Conservation (phyloP, 2,113 vertebrate species). For the Podarcis muralis region DNA sequence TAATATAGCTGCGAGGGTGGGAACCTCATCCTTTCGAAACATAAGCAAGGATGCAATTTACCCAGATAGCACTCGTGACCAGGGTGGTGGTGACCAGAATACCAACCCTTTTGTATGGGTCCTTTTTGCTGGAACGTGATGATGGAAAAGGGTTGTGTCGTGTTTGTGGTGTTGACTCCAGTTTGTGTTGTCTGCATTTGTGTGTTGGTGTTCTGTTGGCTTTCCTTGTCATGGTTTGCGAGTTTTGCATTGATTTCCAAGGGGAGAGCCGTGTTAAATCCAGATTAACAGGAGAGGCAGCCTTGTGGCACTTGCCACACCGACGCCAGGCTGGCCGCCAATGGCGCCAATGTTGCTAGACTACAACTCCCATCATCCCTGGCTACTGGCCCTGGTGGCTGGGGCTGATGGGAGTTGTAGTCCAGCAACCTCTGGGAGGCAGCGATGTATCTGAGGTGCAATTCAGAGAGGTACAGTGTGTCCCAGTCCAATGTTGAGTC, state of each 20-base stretch:
- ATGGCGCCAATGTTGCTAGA: too few species aligned
- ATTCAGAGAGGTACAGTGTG: background rate
- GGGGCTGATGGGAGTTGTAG: too few species aligned
- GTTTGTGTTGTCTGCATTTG: background rate
- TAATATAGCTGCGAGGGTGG: accelerated
- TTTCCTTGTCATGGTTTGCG: background rate
- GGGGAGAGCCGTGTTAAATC: too few species aligned
- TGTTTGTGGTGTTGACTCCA: background rate
- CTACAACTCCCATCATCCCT: too few species aligned
- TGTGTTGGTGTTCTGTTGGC: background rate
- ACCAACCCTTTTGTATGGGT: background rate
- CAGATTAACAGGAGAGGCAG: too few species aligned
- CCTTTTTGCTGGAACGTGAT: background rate
- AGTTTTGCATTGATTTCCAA: background rate
- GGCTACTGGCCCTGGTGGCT: too few species aligned
- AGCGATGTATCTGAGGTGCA: background rate
- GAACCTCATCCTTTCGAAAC: background rate
- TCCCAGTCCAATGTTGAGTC: background rate
- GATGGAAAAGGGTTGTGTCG: background rate
- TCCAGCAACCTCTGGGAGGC: background rate
- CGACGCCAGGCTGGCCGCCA: too few species aligned
- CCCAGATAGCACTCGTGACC: background rate
- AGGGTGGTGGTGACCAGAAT: background rate
- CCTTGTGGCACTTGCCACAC: too few species aligned
- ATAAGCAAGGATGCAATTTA: background rate